Evolutionary conservation across 2,888 invertebrate genomes (phyloP).

Genomic region (Polyommatus icarus): DNA sequence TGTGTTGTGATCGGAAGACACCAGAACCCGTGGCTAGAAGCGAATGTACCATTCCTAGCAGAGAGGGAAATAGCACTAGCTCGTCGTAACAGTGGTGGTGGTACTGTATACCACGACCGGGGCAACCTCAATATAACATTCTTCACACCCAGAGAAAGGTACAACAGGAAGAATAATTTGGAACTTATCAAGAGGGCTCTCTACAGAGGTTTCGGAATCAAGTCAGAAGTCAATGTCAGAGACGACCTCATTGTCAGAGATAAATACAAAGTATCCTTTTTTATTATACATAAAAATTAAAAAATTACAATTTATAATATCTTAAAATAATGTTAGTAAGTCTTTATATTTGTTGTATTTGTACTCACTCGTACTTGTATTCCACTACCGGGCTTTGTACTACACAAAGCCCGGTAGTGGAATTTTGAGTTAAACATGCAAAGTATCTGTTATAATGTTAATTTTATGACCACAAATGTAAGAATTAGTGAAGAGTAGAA

Average conservation of each 20-base stretch:
- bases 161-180: slow-evolving; percentile 93
- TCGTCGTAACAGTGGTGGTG: slow-evolving; percentile 96
- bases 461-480: not conserved
- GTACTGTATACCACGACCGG: slow-evolving; percentile 97
- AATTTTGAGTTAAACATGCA: too few species aligned
- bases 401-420: too few species aligned
- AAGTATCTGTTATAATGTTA: not conserved
- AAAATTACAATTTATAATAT: slow-evolving; percentile 13
- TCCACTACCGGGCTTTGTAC: too few species aligned
- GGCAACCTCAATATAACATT: slow-evolving; percentile 97
- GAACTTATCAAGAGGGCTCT: slow-evolving; percentile 91
- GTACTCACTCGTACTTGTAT: too few species aligned
- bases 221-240: slow-evolving; percentile 87
- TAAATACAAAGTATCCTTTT: slow-evolving; percentile 85
- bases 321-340: not conserved
- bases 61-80: slow-evolving; percentile 87
- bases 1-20: slow-evolving; percentile 97
- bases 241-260: slow-evolving; percentile 93
- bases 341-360: not conserved
- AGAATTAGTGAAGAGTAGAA: not conserved
- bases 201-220: slow-evolving; percentile 89
- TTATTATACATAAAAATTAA: not conserved
- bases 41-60: slow-evolving; percentile 85
- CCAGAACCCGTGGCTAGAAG: slow-evolving; percentile 98
- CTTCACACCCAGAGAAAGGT: slow-evolving; percentile 90